Base-by-base conservation (phyloP, 2,113 vertebrate genomes). In the Quiscalus mexicanus region DNA sequence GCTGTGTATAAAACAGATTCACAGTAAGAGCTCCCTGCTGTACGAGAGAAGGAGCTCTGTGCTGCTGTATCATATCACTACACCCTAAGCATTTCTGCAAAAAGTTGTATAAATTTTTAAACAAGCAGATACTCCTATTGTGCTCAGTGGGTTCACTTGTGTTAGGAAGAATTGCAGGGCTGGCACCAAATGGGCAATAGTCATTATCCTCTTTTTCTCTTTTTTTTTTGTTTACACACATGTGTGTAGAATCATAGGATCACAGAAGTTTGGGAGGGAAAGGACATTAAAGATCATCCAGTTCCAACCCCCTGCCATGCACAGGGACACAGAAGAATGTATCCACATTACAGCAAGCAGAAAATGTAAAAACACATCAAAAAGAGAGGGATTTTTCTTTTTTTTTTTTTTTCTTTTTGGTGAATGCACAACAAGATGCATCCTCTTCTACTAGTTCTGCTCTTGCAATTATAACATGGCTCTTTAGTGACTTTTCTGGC, bases 31-130 rank as follows among this genome's bases (percentile, higher is more conserved):
- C n/a, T 92, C 63, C 68, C 76, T 81, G 39, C 39, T 80, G 83
- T 35, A 39, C 3, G 24, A 86, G 55, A 50, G 20, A 12, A 70
- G 94, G 81, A 47, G 24, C 76, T 78, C 52, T 70, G 71, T 37
- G 37, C 52, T 81, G 23, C 64, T 87, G 1, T 30, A 58, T 63
- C 76, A 5, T 10, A 52, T 62, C 74, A 24, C 82, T 70, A 47
- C 67, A 74, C 83, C 67, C 83, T 47, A 70, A 85, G 67, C 75
- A 74, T 62, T 74, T 90, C 85, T 80, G 75, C 87, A 88, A 25
- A 73, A 92, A 91, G 69, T 18, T 37, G 71, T 45, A 86, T 78
- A 70, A 80, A 95, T 90, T 94, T 96, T 96, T 95, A 95, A 94
- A 92, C 71, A 85, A 77, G 85, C 55, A 94, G 94, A 96, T 83